Evolutionary conservation across 2,888 invertebrate species (phyloP).

Genomic region (Muscina levida): DNA sequence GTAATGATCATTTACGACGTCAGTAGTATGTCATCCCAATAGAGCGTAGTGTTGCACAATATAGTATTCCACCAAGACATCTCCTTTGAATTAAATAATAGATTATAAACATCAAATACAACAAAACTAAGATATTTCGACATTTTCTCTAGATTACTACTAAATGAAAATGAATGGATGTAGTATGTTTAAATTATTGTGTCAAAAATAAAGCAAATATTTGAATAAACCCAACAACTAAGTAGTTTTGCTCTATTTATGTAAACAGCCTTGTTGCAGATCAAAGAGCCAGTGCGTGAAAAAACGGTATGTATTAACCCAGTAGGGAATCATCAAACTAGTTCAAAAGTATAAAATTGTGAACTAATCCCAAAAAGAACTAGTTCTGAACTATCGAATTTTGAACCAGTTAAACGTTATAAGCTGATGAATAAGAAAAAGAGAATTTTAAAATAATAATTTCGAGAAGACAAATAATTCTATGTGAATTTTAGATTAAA

Average conservation of each 20-base stretch:
- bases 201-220: slow-evolving; percentile 60
- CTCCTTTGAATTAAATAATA: not conserved
- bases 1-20: slow-evolving; percentile 12
- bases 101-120: slow-evolving; percentile 19
- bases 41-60: slow-evolving; percentile 55
- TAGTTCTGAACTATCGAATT: too few species aligned
- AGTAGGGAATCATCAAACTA: too few species aligned
- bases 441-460: too few species aligned
- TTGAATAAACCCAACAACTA: slow-evolving; percentile 37
- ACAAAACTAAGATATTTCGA: slow-evolving; percentile 45
- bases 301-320: too few species aligned
- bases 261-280: too few species aligned
- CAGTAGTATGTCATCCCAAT: slow-evolving; percentile 18
- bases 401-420: too few species aligned
- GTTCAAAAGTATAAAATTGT: too few species aligned
- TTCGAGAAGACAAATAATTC: too few species aligned
- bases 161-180: slow-evolving; percentile 52
- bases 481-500: too few species aligned
- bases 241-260: slow-evolving; percentile 39
- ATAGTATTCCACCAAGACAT: slow-evolving; percentile 64
- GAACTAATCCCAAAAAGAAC: too few species aligned
- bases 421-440: too few species aligned
- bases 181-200: slow-evolving; percentile 61
- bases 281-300: too few species aligned
- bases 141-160: slow-evolving; percentile 38